phyloP scores from a whole-genome alignment of 2,797 vertebrate genomes.

The Heliangelus exortis region DNA sequence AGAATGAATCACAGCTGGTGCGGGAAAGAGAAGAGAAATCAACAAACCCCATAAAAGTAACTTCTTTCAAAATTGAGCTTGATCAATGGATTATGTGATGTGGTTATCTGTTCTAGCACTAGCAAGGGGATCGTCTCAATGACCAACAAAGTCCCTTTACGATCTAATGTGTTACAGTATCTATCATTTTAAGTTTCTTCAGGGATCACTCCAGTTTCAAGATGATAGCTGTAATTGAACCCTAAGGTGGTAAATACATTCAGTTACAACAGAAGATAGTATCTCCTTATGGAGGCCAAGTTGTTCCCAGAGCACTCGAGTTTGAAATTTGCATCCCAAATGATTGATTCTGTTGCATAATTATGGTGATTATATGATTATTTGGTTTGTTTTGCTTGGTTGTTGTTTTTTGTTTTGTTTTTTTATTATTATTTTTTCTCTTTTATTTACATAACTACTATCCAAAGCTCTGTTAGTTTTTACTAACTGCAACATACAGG shows the following conservation, averaged over 20 bases:
- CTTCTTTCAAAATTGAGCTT: constrained; percentile 14
- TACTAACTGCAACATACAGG: not conserved
- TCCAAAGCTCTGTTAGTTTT: not conserved
- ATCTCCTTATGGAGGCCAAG: not conserved
- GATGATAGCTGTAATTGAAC: constrained; percentile 23
- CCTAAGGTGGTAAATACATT: not conserved
- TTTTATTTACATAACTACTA: not conserved
- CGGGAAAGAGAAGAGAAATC: not conserved
- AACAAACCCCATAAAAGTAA: not conserved
- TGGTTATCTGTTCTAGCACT: constrained; percentile 21
- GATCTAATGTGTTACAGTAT: not conserved
- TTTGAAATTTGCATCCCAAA: not conserved
- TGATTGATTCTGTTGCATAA: not conserved
- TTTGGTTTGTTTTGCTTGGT: not conserved
- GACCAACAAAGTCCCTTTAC: constrained; percentile 24
- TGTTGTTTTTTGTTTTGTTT: no score
- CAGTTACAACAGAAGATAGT: not conserved
- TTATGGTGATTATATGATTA: not conserved
- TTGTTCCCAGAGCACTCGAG: not conserved
- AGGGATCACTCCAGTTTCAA: constrained; percentile 34
- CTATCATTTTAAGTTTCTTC: constrained; percentile 29
- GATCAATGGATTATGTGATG: constrained; percentile 15
- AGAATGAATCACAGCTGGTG: not conserved
- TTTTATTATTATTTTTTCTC: not conserved
- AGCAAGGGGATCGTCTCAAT: constrained; percentile 11